Evolutionary conservation across 2,113 vertebrate genomes (phyloP).

Genomic region (Zootoca vivipara): DNA sequence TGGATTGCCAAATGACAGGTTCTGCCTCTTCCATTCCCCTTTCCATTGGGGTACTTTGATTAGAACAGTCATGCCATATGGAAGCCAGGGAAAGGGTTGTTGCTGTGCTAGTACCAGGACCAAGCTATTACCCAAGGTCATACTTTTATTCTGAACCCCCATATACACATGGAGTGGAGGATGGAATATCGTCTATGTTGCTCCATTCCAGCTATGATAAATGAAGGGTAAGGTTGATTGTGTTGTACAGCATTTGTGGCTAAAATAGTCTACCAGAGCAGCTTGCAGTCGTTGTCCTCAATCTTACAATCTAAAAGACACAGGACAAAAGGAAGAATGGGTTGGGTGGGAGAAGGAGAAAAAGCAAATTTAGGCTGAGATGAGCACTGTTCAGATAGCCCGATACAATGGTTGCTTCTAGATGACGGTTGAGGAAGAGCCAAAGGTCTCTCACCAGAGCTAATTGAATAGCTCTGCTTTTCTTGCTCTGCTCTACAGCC

Average conservation of each 20-base stretch:
- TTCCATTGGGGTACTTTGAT: background rate
- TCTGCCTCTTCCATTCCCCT: background rate
- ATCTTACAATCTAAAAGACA: background rate
- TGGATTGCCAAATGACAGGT: background rate
- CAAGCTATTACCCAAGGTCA: background rate
- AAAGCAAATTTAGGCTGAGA: background rate
- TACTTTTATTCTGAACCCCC: background rate
- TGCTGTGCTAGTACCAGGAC: background rate
- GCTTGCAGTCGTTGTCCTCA: background rate
- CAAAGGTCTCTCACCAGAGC: background rate
- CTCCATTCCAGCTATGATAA: background rate
- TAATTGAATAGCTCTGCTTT: too few species aligned
- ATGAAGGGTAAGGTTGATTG: background rate
- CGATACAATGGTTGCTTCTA: background rate
- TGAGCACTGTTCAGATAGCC: background rate
- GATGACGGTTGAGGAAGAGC: background rate
- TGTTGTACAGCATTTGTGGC: too few species aligned
- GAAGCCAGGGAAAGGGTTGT: background rate
- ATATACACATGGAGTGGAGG: background rate
- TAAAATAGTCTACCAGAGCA: too few species aligned
- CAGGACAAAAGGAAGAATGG: background rate
- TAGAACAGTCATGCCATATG: background rate
- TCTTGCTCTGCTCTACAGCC: too few species aligned
- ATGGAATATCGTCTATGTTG: background rate
- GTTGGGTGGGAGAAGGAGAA: too few species aligned